Evolutionary conservation across 2,888 invertebrate genomes (phyloP), one percentile per base, ranked within the genome.

Genomic region (Volucella inanis): DNA sequence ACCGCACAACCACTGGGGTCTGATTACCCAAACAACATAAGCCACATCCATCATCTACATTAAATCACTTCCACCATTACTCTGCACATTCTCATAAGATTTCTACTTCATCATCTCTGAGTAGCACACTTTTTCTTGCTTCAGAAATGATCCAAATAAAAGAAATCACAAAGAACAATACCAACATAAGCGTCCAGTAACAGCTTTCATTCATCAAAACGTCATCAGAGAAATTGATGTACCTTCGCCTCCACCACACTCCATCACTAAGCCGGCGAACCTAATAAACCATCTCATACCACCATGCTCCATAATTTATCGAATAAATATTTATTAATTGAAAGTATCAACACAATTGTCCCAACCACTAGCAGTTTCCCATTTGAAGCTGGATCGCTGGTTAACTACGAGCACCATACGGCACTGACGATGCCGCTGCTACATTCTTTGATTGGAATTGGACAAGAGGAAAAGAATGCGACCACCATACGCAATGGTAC

Each of bases 241-340:
- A 62, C 78, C 55, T 70, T 47, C 11, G 22, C 45, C 64, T 59
- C 47, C 64, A 76, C 62, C 68, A 38, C 65, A 64, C 41, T 50
- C 38, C 39, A 47, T 31, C 43, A 55, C 11, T 54, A 49, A 54
- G 39, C 41, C 43, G 45, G 49, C 41, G 57, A 62, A 57, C 38
- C 52, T 52, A 52, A 72, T 72, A 77, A 52, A 55, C 45, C 31
- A 8, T 72, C 52, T 61, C 55, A 59, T 31, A 15, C 74, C 50
- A 55, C 52, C 47, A 50, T 68, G 59, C 59, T 45, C 72, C 72
- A 72, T 72, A 79, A 83, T 74, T 79, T 31, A 31, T 67, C 68
- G 70, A 83, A 79, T 79, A 83, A 79, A 83, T 83, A 83, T 83
- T 83, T 83, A 83, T 79, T 55, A 79, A 83, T 64, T 79, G 79